Percentiles rank a stretch among this genome's conserved stretches.
These are phyloP conservation scores for Alces alces DNA, from an alignment of 2,113 vertebrate genomes.

Conservation along the genomic window DNA sequence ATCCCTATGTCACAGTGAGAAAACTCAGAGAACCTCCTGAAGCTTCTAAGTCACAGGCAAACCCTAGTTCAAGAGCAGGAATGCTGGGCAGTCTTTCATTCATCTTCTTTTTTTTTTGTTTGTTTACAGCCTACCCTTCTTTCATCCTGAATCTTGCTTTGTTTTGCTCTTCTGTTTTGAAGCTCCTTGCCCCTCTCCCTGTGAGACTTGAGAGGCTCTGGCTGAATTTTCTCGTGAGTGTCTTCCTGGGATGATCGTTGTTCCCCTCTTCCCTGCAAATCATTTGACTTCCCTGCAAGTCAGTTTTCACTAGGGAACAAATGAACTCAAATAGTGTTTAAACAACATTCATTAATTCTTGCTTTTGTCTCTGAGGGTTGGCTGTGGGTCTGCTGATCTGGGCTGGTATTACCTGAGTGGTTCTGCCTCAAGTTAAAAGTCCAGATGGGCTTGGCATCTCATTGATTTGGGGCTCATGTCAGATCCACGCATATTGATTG, in stretches of 20 bases:
- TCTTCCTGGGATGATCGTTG: neutral
- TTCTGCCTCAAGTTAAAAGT: neutral
- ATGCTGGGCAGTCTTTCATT: neutral
- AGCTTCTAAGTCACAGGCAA: neutral
- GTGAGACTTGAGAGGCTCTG: neutral
- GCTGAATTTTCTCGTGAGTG: neutral
- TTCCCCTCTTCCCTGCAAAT: neutral
- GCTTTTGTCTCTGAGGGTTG: neutral
- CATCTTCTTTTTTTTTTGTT: neutral
- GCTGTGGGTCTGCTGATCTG: neutral
- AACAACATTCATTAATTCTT: neutral
- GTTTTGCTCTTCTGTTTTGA: neutral
- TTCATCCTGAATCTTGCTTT: neutral
- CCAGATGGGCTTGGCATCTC: neutral
- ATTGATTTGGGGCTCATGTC: neutral
- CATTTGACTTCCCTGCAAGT: neutral
- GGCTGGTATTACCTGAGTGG: neutral
- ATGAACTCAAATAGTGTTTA: neutral
- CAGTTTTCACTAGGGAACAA: neutral
- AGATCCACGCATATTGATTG: neutral
- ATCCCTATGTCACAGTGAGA: neutral
- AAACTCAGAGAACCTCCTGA: neutral
- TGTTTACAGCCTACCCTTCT: neutral
- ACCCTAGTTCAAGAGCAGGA: neutral
- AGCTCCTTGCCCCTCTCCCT: neutral